These are phyloP conservation scores for Acipenser oxyrinchus DNA, from an alignment of 2,797 vertebrate species.

Conservation along the genomic window DNA sequence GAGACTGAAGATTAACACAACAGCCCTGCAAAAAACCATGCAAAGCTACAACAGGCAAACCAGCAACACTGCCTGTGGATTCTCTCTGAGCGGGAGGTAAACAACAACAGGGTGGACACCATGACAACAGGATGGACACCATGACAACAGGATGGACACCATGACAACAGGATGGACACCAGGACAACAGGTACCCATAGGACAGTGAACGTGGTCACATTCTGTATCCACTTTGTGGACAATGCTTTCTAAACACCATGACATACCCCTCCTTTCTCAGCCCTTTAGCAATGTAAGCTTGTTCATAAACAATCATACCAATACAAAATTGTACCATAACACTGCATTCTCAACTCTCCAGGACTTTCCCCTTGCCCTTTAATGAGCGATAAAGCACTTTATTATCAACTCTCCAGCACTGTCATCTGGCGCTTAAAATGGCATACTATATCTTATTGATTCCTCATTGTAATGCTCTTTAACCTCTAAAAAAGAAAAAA, in stretches of 20 bases:
- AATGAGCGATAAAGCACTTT: conserved; percentile 5
- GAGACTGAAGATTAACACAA: conserved; percentile 18
- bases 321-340: conserved; percentile 9
- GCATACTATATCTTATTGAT: conserved; percentile 6
- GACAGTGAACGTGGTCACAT: background rate
- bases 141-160: background rate
- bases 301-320: background rate
- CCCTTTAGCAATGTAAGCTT: background rate
- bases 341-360: background rate
- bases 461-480: conserved; percentile 11
- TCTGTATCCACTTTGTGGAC: background rate
- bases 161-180: too few relatives aligned
- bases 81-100: background rate
- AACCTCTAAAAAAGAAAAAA: background rate
- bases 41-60: background rate
- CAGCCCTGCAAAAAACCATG: conserved; percentile 4
- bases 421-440: background rate
- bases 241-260: background rate
- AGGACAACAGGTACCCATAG: background rate
- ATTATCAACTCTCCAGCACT: background rate
- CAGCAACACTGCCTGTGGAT: background rate
- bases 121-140: background rate
- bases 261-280: background rate
- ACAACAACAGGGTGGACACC: background rate
- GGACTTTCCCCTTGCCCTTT: background rate